Percentiles rank a stretch among this genome's conserved stretches.
Evolutionary conservation across 2,888 invertebrate genomes (phyloP).

Genomic region (Horisme vitalbata): DNA sequence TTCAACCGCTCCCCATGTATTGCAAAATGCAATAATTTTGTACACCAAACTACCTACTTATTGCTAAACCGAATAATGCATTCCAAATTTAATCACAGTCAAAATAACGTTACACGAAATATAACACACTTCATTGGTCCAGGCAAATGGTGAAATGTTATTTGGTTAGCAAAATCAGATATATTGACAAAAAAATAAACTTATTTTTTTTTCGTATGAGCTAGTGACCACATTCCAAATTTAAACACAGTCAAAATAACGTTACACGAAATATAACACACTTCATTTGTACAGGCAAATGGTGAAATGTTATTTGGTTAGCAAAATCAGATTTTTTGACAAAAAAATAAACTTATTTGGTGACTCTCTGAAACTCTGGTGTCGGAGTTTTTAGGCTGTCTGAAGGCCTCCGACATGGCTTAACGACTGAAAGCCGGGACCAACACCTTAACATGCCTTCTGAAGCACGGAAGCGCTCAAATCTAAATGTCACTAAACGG

Average conservation of each 20-base stretch:
- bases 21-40: slow-evolving; percentile 41
- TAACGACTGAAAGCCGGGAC: too few species aligned
- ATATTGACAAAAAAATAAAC: too few species aligned
- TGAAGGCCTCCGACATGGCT: too few species aligned
- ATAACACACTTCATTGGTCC: slow-evolving; percentile 33
- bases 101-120: slow-evolving; percentile 37
- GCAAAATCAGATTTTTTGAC: neutral
- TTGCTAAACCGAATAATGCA: slow-evolving; percentile 39
- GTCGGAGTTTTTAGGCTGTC: too few species aligned
- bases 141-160: slow-evolving; percentile 5
- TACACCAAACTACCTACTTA: slow-evolving; percentile 36
- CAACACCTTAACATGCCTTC: too few species aligned
- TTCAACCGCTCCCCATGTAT: slow-evolving; percentile 6
- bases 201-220: too few species aligned
- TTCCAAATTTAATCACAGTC: slow-evolving; percentile 45
- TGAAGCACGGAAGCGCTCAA: too few species aligned
- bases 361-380: too few species aligned
- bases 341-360: too few species aligned
- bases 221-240: slow-evolving; percentile 43
- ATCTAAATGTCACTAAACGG: too few species aligned
- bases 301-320: slow-evolving; percentile 11
- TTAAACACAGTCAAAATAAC: slow-evolving; percentile 46
- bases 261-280: slow-evolving; percentile 24
- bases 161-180: slow-evolving; percentile 8
- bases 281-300: slow-evolving; percentile 31